These are phyloP conservation scores for Spheniscus humboldti DNA, from an alignment of 2,797 vertebrate species.

Conservation along the genomic window DNA sequence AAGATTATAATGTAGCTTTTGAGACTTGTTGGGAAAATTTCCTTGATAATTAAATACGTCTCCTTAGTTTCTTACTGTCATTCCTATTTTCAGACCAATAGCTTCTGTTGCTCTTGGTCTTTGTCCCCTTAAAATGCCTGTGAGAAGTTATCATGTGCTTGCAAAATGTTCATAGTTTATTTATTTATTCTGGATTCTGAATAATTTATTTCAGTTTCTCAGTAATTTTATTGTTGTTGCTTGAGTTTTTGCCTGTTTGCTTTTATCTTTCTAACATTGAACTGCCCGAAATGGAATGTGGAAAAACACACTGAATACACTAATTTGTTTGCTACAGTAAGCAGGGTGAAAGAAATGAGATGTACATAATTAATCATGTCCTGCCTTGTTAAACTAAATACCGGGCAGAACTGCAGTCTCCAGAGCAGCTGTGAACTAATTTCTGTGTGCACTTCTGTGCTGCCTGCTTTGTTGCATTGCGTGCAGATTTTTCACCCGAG, in stretches of 20 bases:
- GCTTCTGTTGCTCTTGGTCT: background rate
- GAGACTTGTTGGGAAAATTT: background rate
- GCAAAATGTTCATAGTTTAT: background rate
- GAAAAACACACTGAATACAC: background rate
- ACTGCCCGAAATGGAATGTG: background rate
- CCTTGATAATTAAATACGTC: background rate
- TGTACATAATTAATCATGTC: background rate
- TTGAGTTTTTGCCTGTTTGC: background rate
- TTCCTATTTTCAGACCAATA: background rate
- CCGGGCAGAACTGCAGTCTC: background rate
- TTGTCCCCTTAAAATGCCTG: background rate
- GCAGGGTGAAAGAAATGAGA: background rate
- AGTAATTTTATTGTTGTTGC: background rate
- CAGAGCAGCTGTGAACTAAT: background rate
- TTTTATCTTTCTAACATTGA: background rate
- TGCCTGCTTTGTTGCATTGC: background rate
- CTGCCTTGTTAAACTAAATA: background rate
- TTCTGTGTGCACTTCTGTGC: background rate
- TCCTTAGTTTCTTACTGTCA: background rate
- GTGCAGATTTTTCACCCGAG: background rate
- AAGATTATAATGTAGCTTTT: background rate
- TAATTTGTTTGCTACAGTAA: background rate
- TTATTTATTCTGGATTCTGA: background rate
- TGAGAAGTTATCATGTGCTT: background rate
- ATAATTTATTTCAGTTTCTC: background rate